A percentile compares a stretch with the other conserved stretches of the same genome.
Evolutionary conservation across 30 jellyfish, hydroid and myxozoan genomes (phyloP).

Genomic region (Hydractinia symbiolongicarpus): DNA sequence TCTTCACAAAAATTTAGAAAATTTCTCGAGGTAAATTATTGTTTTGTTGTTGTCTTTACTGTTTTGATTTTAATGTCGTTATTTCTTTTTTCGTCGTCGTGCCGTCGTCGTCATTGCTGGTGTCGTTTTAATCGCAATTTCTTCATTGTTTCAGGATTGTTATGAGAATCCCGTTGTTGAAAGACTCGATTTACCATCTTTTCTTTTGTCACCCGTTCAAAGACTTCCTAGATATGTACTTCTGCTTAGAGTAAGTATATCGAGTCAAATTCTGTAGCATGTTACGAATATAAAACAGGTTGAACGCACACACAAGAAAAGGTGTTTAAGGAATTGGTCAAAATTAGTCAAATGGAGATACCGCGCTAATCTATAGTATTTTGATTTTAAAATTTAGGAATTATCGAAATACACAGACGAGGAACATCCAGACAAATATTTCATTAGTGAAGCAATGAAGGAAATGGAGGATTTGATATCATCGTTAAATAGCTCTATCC

Average conservation of each 20-base stretch:
- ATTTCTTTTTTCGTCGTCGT: not conserved
- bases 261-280: too few relatives aligned
- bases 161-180: slow-evolving; percentile 47
- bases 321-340: too few relatives aligned
- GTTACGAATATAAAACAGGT: too few relatives aligned
- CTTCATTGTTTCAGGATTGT: slow-evolving; percentile 22
- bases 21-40: slow-evolving; percentile 55
- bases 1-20: slow-evolving; percentile 77
- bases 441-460: slow-evolving; percentile 52
- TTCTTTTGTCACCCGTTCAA: slow-evolving; percentile 84
- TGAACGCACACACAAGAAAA: too few relatives aligned
- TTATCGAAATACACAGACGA: slow-evolving; percentile 80
- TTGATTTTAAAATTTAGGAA: slow-evolving; percentile 37
- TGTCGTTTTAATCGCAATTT: not conserved
- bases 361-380: too few relatives aligned
- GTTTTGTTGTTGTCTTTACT: not conserved
- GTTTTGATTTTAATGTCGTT: not conserved
- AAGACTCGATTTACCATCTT: slow-evolving; percentile 84
- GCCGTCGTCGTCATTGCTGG: not conserved
- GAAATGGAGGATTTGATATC: slow-evolving; percentile 84
- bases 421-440: slow-evolving; percentile 79
- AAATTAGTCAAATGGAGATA: too few relatives aligned
- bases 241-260: slow-evolving; percentile 65
- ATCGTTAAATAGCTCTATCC: slow-evolving; percentile 78
- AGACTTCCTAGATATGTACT: slow-evolving; percentile 84